Base-by-base conservation (phyloP, 1,140 invertebrate species). In the Zaprionus capensis region DNA sequence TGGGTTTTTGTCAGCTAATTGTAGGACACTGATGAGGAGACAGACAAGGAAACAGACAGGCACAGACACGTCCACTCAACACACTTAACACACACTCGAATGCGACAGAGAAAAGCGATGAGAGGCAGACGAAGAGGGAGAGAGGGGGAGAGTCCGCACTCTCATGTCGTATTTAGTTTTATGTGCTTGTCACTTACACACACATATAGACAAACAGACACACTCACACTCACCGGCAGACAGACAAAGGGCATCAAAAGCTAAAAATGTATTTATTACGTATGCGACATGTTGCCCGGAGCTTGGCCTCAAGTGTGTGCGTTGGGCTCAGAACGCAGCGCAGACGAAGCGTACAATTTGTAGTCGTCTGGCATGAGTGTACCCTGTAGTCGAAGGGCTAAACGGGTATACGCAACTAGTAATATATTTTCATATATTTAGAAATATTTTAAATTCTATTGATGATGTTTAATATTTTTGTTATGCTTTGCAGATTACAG, bases 181-280 rank as follows among this genome's bases (percentile, higher is more conserved):
- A 86, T 80, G 69, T 65, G 79, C 76, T 77, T 86, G 82, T 80
- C 82, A 87, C 57, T 75, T 71, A 73, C 80, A 80, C 61, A 77
- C 36, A 56, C 46, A 61, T 4, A 58, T 62, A 36, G 17, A 70
- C 55, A 56, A 41, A 81, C 64, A 71, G 44, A 57, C 17, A 38
- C 49, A 44, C 11, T 44, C 15, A 61, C 34, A 71, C 49, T 67
- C 56, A 46, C 20, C 2, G 12, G 7, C 14, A 59, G 3, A 20
- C 36, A 34, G 4, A 44, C 12, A 49, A 36, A 36, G 53, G 64
- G 62, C 51, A 66, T 51, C 46, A 61, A 61, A 68, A 46, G 62
- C 34, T 78, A 66, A 68, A 68, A 68, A 68, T 74, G 57, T 84
- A 79, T 82, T 79, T 85, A 76, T 86, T 80, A 82, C 80, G 83